A percentile compares a stretch with the other conserved stretches of the same genome.
Evolutionary conservation across 1,140 invertebrate genomes (phyloP).

Genomic region (Brachystomella parvula): DNA sequence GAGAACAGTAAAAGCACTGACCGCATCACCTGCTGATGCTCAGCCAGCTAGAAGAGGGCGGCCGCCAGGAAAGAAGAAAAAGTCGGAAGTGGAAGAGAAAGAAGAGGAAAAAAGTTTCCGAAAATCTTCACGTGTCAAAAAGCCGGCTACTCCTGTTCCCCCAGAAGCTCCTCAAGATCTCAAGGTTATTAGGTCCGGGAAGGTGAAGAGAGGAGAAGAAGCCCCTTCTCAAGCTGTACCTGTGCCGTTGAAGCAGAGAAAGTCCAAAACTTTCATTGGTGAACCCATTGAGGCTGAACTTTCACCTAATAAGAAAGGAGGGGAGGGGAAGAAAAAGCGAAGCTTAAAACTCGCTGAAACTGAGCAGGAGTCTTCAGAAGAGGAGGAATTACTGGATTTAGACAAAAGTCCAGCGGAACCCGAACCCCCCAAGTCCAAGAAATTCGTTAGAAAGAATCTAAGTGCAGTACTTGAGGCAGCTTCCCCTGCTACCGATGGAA

Average conservation of each 20-base stretch:
- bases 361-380: no score
- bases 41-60: no score
- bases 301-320: no score
- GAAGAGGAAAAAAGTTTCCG: not conserved
- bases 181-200: not conserved
- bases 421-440: not conserved
- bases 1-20: slow-evolving; percentile 22
- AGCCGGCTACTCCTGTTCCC: not conserved
- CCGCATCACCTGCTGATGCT: not conserved
- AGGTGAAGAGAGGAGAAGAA: not conserved
- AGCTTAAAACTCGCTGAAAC: no score
- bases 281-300: no score
- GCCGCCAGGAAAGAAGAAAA: no score
- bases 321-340: no score
- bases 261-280: not conserved
- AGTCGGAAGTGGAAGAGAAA: no score
- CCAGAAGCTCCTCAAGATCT: not conserved
- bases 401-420: not conserved
- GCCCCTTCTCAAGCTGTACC: not conserved
- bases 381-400: not conserved
- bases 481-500: not conserved
- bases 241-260: not conserved
- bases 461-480: not conserved
- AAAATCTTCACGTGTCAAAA: not conserved
- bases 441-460: not conserved